Base-by-base conservation (phyloP, 1,140 invertebrate genomes). In the Cheumatopsyche charites region DNA sequence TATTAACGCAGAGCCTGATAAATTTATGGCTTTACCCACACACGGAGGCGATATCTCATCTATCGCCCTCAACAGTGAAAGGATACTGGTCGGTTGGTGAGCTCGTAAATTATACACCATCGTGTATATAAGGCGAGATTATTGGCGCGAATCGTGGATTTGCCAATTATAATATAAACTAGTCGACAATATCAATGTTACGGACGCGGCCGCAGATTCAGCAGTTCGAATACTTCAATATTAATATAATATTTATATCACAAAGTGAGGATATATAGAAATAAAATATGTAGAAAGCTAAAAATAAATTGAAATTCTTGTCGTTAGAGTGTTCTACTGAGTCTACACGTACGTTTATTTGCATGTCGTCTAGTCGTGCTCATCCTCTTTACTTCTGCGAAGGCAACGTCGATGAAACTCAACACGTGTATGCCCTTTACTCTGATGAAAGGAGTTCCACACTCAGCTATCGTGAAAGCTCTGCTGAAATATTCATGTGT, bases 121-220 rank as follows among this genome's bases (percentile, higher is more conserved):
- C 13, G 47, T 15, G 47, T 21, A 23, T 21, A 12, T n/a, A 13
- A 29, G 11, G 23, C 26, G 29, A 36, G 29, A 41, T 26, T 62
- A 62, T 62, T 62, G 58, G 58, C 58, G 58, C 11, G 58, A 62
- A 62, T 62, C 58, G 58, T 62, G 58, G 26, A 62, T 62, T 62
- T 26, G 15, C 58, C 58, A 62, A 62, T 62, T 62, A 62, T 62
- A 29, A 29, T n/a, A n/a, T n/a, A n/a, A n/a, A n/a, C 5, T 3
- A 12, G 58, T 12, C 47, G 29, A 62, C 58, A 62, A 62, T 62
- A 62, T 62, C 58, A 62, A 62, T 62, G 58, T 62, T 62, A 62
- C 25, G 29, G 58, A 26, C 58, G n/a, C 9, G 29, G 29, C 29
- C 29, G 3, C 29, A 36, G 29, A 36, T 36, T 9, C 29, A 3